Evolutionary conservation across 2,888 invertebrate genomes (phyloP), one percentile per base, ranked within the genome.

Genomic region (Drosophila robusta): DNA sequence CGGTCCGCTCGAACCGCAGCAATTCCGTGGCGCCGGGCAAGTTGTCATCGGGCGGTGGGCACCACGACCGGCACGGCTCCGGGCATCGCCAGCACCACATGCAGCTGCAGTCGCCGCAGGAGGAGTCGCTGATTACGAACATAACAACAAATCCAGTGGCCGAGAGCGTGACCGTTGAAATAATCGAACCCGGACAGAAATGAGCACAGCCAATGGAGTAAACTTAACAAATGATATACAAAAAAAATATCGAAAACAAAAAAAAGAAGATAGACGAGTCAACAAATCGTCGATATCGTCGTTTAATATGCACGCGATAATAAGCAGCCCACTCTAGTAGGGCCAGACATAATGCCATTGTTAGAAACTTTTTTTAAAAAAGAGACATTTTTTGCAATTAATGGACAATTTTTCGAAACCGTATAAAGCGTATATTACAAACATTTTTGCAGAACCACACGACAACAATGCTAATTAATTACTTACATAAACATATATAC

Each of bases 111-210:
- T 87, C 90, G 55, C 87, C 87, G 45, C 90, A 90, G 63, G 90
- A 90, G 44, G 85, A 90, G 65, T 86, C 90, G 4, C 78, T 91
- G 52, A 90, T 90, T 39, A 90, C 92, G 55, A 91, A 92, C 73
- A 91, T 92, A 61, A 91, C 90, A 51, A 80, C 91, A 51, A 91
- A 92, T 87, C 94, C 94, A 52, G 93, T 93, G 90, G 92, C 94
- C 80, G 95, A 95, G 87, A 94, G 93, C 90, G 95, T 96, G 71
- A 96, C 96, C 75, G 95, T 96, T 58, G 96, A 96, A 93, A 95
- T 96, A 84, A 94, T 95, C 87, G 95, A 95, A 85, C 94, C 95
- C 73, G 94, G 94, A 87, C 94, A 94, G 91, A 89, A 86, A 57
- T 83, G 52, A 72, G 39, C 8, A 55, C 39, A 42, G 16, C 11